Evolutionary conservation across 2,797 vertebrate species (phyloP).

Genomic region (Leptatherina wallacei): DNA sequence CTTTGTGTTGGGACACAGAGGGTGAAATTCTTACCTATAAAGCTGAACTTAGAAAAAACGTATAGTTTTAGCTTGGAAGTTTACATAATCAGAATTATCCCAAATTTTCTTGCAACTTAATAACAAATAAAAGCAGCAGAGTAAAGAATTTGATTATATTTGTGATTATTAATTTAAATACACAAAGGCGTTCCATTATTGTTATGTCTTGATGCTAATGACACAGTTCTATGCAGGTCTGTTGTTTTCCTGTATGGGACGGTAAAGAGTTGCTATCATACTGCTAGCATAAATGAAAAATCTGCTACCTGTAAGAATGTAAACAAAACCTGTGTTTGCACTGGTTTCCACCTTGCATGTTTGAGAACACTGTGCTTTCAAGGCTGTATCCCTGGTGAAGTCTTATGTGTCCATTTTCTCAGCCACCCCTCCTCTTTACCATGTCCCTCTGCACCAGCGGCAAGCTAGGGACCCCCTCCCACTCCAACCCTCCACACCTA

Average conservation of each 20-base stretch:
- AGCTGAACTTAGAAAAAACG: too few relatives aligned
- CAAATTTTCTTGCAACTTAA: background rate
- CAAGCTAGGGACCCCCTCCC: background rate
- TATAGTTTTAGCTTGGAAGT: background rate
- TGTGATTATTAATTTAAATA: background rate
- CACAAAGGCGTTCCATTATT: constrained; percentile 1
- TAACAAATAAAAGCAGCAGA: background rate
- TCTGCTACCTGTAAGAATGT: constrained; percentile 66
- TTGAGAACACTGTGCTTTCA: constrained; percentile 39
- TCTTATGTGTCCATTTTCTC: constrained; percentile 62
- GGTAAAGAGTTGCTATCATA: background rate
- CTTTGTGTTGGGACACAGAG: too few relatives aligned
- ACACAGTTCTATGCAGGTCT: background rate
- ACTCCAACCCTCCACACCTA: background rate
- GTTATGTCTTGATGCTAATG: constrained; percentile 11
- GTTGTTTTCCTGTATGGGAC: background rate
- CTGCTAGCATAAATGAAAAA: constrained; percentile 26
- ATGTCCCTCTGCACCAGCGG: constrained; percentile 33
- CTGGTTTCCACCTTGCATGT: constrained; percentile 25
- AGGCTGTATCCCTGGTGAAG: constrained; percentile 54
- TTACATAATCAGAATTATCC: background rate
- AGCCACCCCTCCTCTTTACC: constrained; percentile 5
- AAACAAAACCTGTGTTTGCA: constrained; percentile 53
- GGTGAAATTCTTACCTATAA: background rate
- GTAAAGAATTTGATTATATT: background rate